Base-by-base conservation (phyloP, 2,888 invertebrate genomes). In the Synanthedon vespiformis region DNA sequence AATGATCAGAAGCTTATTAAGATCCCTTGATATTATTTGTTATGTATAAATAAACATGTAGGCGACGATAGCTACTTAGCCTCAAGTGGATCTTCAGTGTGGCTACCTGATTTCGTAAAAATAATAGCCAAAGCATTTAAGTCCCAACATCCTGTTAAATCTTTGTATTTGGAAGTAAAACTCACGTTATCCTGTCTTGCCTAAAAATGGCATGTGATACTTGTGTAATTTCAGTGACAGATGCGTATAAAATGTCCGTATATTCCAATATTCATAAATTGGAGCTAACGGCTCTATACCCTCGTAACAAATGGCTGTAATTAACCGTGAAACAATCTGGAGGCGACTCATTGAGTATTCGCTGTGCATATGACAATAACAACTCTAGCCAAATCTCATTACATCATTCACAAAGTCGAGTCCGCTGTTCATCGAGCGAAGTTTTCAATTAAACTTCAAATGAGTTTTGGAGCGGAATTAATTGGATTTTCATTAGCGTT, bases 361-460 rank as follows among this genome's bases (percentile, higher is more conserved):
- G 67, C 62, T 70, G 65, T 77, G 80, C 83, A 82, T 78, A 75
- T 80, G 83, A 80, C 82, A 82, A 80, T 82, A 80, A 77, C 80
- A 80, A 77, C 66, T 73, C 73, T 65, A 72, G 69, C 68, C 72
- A 79, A 84, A 81, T 81, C 77, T 79, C 81, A 84, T 85, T 85
- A 81, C 78, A 78, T 80, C 80, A 80, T 77, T 77, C 77, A 75
- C 75, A 71, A 68, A 74, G 68, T 72, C 74, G 70, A 65, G 69
- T 64, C 67, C 67, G 66, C 76, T 74, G 77, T 67, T 74, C 72
- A 68, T 62, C 71, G 68, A 64, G 65, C 70, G 65, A 77, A 84
- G 80, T 82, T 86, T 86, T 86, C 84, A 85, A 86, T 85, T 86
- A 84, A 86, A 86, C 82, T 86, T 85, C 76, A 70, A 84, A 85